Evolutionary conservation across 2,888 invertebrate species (phyloP).

Genomic region (Yponomeuta cagnagella): DNA sequence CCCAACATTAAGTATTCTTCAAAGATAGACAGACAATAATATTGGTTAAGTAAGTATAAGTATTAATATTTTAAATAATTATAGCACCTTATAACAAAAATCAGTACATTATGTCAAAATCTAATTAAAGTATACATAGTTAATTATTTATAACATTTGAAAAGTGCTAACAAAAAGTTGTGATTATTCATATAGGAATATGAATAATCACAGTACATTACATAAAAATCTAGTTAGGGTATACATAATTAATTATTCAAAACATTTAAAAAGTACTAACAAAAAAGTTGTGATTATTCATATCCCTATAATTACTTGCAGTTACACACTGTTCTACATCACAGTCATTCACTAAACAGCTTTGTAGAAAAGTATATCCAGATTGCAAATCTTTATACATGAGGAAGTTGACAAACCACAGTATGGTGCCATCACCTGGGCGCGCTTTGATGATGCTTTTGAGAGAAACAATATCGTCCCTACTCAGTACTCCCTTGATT

Average conservation of each 20-base stretch:
- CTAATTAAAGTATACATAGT: no score
- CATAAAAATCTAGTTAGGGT: not conserved
- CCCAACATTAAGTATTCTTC: no score
- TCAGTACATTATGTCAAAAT: no score
- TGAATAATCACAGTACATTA: not conserved
- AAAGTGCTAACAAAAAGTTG: no score
- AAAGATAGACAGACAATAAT: no score
- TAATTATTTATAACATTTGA: no score
- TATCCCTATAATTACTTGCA: not conserved
- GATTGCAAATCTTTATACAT: constrained; percentile 32
- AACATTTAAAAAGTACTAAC: not conserved
- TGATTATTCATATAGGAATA: no score
- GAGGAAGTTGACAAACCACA: constrained; percentile 43
- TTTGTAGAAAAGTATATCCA: constrained; percentile 72
- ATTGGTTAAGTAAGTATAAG: no score
- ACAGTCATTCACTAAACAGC: constrained; percentile 10
- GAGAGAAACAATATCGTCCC: constrained; percentile 36
- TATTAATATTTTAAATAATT: no score
- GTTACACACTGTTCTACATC: not conserved
- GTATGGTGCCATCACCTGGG: constrained; percentile 28
- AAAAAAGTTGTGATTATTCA: not conserved
- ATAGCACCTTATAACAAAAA: no score
- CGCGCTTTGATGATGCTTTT: constrained; percentile 32
- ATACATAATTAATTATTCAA: constrained; percentile 21
- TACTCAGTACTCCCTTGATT: constrained; percentile 28